Evolutionary conservation across 2,113 vertebrate genomes (phyloP).

Genomic region (Chauna torquata): DNA sequence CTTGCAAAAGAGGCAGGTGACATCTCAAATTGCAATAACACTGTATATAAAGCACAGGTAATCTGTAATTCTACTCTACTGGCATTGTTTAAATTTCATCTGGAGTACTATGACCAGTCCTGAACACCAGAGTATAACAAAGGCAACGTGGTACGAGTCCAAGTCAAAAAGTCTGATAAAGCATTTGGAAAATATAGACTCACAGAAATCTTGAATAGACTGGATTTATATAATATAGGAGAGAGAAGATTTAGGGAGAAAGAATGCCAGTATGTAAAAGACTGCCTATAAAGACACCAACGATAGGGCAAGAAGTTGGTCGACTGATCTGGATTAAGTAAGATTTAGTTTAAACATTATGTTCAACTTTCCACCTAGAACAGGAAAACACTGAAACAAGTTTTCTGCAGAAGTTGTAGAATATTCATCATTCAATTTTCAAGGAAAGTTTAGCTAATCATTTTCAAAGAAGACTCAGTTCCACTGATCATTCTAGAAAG

Average conservation of each 20-base stretch:
- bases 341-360: not conserved
- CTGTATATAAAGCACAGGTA: not conserved
- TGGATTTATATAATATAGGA: not conserved
- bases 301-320: rapidly evolving
- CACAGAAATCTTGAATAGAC: not conserved
- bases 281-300: not conserved
- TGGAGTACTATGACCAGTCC: not conserved
- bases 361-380: not conserved
- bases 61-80: not conserved
- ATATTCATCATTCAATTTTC: not conserved
- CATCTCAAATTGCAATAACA: not conserved
- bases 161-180: not conserved
- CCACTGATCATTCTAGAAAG: not conserved
- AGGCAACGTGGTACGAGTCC: not conserved
- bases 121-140: not conserved
- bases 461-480: not conserved
- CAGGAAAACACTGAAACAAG: not conserved
- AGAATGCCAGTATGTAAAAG: not conserved
- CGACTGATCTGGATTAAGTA: not conserved
- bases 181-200: not conserved
- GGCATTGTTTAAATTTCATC: not conserved
- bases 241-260: not conserved
- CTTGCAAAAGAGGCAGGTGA: not conserved
- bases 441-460: not conserved
- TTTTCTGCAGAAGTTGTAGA: not conserved